Base-by-base conservation (phyloP, 2,113 vertebrate genomes). In the Atractosteus spatula region DNA sequence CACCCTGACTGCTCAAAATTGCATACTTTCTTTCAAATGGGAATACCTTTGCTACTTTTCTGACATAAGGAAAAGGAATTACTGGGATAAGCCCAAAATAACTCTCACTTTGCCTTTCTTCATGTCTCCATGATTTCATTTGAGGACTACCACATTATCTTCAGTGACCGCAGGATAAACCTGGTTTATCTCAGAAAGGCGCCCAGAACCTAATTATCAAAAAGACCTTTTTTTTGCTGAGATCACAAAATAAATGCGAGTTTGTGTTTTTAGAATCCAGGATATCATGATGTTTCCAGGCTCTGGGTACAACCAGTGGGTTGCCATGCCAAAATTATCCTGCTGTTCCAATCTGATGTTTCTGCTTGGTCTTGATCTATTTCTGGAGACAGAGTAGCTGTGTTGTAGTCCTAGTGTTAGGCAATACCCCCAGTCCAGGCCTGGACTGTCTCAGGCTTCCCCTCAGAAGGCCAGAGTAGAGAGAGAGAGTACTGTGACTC, bases 141-240 rank as follows among this genome's bases (percentile, higher is more conserved):
- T 10, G 5, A 1, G 47, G 47, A 5, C 47, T 51, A 10, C 47
- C 10, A 51, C 5, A 51, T 5, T 10, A 5, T 51, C 47, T 51
- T 51, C 47, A 10, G 5, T 51, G 2, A 51, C 47, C 47, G 3
- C 66, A 69, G 62, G 8, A 41, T n/a, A 62, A 41, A 62, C 57
- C 68, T 76, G 68, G 11, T 65, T 79, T 68, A 63, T 7, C 56
- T 76, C 68, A 69, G 12, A 10, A 51, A 71, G 64, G 55, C 64
- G 75, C 41, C 57, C n/a, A 7, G 10, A 10, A 7, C 47, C 47
- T 51, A 5, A 51, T 51, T 51, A 71, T n/a, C 7, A 45, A 43
- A n/a, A 7, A 43, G 57, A 41, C 69, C 10, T 16, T 41, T 16
- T 51, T 44, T 14, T 54, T 16, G 13, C 70, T 54, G 57, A 41